Evolutionary conservation across 2,888 invertebrate species (phyloP).

Genomic region (Homarus gammarus): DNA sequence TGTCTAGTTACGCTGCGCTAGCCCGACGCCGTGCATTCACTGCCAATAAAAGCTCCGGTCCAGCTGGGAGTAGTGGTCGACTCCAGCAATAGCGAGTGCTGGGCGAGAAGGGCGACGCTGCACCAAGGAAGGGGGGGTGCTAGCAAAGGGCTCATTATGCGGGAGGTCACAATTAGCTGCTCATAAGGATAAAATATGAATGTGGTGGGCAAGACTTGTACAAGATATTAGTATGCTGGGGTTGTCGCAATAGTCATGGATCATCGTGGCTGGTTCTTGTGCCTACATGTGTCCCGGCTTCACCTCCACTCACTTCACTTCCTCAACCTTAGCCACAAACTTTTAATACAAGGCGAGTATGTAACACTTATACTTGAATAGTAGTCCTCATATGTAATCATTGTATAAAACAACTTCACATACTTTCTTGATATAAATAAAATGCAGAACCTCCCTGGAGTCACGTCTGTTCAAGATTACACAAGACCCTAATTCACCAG

Average conservation of each 20-base stretch:
- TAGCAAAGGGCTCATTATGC: not conserved
- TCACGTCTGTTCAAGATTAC: not conserved
- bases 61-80: too few species aligned
- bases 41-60: too few species aligned
- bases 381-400: not conserved
- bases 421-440: not conserved
- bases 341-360: too few species aligned
- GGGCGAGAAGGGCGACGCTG: too few species aligned
- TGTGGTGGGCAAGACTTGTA: not conserved
- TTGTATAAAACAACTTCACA: not conserved
- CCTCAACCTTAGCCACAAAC: too few species aligned
- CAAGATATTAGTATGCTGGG: not conserved
- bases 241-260: not conserved
- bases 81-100: too few species aligned
- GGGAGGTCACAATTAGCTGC: not conserved
- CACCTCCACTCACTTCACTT: too few species aligned
- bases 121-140: too few species aligned
- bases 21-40: not conserved
- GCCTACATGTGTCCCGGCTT: too few species aligned
- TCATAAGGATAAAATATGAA: not conserved
- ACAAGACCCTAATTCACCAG: not conserved
- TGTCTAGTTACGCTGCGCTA: not conserved
- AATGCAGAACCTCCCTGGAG: not conserved
- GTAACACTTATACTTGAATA: not conserved
- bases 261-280: too few species aligned